phyloP scores from a whole-genome alignment of 2,888 invertebrate genomes.

The Lasioglossum leucozonium region DNA sequence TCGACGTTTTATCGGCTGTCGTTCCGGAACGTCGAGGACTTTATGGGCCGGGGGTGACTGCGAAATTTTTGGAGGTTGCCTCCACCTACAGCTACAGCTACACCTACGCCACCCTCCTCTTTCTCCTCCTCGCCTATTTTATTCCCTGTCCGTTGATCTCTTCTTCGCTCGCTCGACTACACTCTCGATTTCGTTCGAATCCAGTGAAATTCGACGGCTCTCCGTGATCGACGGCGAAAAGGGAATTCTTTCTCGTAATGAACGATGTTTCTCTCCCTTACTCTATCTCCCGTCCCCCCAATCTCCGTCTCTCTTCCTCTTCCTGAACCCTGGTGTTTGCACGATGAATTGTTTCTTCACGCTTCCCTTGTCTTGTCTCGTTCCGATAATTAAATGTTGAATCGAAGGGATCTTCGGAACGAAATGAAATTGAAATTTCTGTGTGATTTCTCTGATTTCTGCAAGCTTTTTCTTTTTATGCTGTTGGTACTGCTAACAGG shows the following conservation, averaged over 20 bases:
- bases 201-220: neutral
- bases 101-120: neutral
- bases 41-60: constrained; percentile 57
- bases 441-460: neutral
- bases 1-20: constrained; percentile 68
- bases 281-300: neutral
- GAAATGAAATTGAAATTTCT: neutral
- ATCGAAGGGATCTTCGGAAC: neutral
- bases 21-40: constrained; percentile 60
- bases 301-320: neutral
- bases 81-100: neutral
- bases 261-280: neutral
- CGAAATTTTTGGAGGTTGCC: constrained; percentile 60
- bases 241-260: constrained; percentile 6
- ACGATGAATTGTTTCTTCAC: neutral
- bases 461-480: neutral
- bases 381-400: neutral
- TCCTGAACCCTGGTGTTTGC: neutral
- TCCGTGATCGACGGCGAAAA: constrained; percentile 7
- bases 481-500: neutral
- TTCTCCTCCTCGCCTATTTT: neutral
- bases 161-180: neutral
- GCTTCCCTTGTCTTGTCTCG: neutral
- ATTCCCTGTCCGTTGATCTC: neutral
- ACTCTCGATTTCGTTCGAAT: constrained; percentile 16